These are phyloP conservation scores for Coranthus polyacanthus DNA, from an alignment of 2,797 vertebrate genomes.

Conservation along the genomic window DNA sequence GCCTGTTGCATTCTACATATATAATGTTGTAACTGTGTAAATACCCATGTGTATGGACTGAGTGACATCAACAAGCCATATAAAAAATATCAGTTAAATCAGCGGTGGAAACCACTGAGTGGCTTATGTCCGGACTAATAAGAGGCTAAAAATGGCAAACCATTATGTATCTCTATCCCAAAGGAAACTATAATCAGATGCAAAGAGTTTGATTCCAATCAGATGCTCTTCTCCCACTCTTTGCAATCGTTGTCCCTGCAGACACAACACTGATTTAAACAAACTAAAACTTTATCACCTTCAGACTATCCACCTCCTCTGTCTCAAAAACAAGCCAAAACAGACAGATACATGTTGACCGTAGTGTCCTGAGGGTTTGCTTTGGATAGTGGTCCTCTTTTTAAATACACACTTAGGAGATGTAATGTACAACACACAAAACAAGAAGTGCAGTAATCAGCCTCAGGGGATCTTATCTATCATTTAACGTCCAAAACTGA, in stretches of 20 bases:
- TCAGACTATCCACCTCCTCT: constrained; percentile 35
- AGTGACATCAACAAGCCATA: no score
- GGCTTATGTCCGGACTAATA: constrained; percentile 17
- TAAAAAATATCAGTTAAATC: not conserved
- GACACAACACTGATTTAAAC: constrained; percentile 1
- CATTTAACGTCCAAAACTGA: constrained; percentile 19
- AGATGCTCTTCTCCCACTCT: constrained; percentile 46
- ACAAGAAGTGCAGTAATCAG: constrained; percentile 15
- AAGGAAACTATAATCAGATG: constrained; percentile 27
- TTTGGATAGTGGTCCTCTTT: constrained; percentile 14
- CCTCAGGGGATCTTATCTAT: constrained; percentile 30
- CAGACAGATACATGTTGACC: not conserved
- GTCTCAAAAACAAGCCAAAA: constrained; percentile 22
- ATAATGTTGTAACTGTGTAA: no score
- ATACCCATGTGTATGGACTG: no score
- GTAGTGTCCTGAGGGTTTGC: constrained; percentile 4
- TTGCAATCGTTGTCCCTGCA: not conserved
- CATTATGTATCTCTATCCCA: constrained; percentile 16
- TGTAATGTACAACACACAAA: constrained; percentile 18
- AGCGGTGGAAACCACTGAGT: not conserved
- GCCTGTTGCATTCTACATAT: no score
- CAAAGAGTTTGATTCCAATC: constrained; percentile 14
- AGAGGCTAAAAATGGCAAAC: constrained; percentile 25
- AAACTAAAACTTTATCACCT: constrained; percentile 14
- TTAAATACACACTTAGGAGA: constrained; percentile 20